These are phyloP conservation scores for Hemithea aestivaria DNA, from an alignment of 2,888 invertebrate genomes.

Conservation along the genomic window DNA sequence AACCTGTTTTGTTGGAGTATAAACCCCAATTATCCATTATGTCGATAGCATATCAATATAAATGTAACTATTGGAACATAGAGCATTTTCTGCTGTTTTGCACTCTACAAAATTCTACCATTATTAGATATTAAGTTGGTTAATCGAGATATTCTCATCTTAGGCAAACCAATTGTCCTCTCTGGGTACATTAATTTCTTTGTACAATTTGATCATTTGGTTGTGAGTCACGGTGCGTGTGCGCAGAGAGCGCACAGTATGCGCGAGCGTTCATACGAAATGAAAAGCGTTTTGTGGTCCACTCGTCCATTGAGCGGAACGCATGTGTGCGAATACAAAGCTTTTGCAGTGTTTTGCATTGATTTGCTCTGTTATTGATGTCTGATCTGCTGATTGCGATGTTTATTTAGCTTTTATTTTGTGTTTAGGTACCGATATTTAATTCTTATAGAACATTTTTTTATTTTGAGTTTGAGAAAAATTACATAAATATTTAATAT, in stretches of 20 bases:
- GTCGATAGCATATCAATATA: too few species aligned
- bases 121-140: too few species aligned
- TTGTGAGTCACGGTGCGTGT: conserved; percentile 50
- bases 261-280: conserved; percentile 65
- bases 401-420: conserved; percentile 7
- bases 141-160: conserved; percentile 13
- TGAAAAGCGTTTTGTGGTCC: conserved; percentile 75
- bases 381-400: conserved; percentile 43
- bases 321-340: conserved; percentile 69
- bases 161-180: too few species aligned
- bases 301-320: conserved; percentile 54
- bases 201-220: conserved; percentile 2
- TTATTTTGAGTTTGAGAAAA: too few species aligned
- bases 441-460: too few species aligned
- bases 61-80: too few species aligned
- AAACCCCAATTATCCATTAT: too few species aligned
- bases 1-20: too few species aligned
- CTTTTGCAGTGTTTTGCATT: conserved; percentile 57
- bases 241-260: conserved; percentile 46
- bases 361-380: conserved; percentile 60
- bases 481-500: too few species aligned
- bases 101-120: too few species aligned
- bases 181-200: not conserved
- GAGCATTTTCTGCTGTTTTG: too few species aligned
- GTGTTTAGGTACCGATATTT: too few species aligned